Evolutionary conservation across 2,113 vertebrate genomes (phyloP), one percentile per base, ranked within the genome.

Genomic region (Neogale vison): DNA sequence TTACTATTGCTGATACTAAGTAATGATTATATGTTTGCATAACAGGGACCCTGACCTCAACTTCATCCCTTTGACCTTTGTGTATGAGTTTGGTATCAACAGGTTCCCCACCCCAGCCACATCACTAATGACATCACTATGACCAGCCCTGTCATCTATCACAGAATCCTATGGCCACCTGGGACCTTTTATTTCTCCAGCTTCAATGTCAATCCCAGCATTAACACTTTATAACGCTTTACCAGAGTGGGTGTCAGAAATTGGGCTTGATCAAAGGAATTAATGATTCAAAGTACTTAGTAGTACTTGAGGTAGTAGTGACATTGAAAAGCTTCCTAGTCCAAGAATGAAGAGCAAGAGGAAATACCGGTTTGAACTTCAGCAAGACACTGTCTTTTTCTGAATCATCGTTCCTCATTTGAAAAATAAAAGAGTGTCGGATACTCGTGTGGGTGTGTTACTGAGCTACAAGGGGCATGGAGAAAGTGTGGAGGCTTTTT

Each of bases 391-490:
- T 82, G 57, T 24, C 47, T 10, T 63, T 59, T 26, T 67, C 65
- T 63, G 55, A 87, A 59, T 57, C 34, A 31, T 93, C 69, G 45
- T 76, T 39, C 10, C 15, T 72, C 8, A 52, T 52, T 89, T 86
- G 65, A 82, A 59, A 74, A 57, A 39, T 42, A 39, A 20, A 42
- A 47, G 36, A 29, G 34, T 6, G 7, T 6, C 23, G 2, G 3
- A 36, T 24, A 31, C 20, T 29, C 36, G 13, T 12, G 2, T 34
- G 50, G 8, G 39, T 34, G 26, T 77, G 10, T 12, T 47, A 1
- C 3, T 55, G 23, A 36, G 26, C 55, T 23, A 1, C 29, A 1
- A 3, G 18, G 10, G 18, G 1, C 7, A 12, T 9, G 0, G 6
- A 26, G 7, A 24, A 55, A 36, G 5, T 29, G 12, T 7, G 9